phyloP scores from a whole-genome alignment of 2,888 invertebrate species.

The Quadroppia sp. region DNA sequence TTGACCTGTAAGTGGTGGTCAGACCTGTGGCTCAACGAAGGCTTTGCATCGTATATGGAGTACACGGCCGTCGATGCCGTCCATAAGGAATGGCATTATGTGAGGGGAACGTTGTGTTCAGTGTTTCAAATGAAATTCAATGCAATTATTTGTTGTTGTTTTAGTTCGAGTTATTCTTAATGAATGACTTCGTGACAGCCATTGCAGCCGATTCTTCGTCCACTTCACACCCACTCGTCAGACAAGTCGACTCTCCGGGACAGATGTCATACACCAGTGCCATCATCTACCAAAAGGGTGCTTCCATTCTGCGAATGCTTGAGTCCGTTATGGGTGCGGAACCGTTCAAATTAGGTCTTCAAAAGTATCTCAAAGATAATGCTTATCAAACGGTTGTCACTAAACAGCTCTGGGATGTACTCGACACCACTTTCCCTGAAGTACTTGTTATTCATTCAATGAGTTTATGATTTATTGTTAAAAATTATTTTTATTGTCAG shows the following conservation, averaged over 20 bases:
- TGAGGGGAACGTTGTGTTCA: too few relatives aligned
- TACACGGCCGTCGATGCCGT: conserved; percentile 61
- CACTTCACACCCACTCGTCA: conserved; percentile 38
- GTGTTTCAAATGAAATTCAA: too few relatives aligned
- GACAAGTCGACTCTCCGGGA: conserved; percentile 1
- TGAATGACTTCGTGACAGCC: conserved; percentile 18
- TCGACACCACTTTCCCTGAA: conserved; percentile 27
- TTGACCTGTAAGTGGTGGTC: conserved; percentile 73
- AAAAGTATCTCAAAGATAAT: conserved; percentile 14
- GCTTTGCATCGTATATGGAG: conserved; percentile 85
- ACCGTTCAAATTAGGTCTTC: background rate
- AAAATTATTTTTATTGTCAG: background rate
- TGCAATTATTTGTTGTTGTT: background rate
- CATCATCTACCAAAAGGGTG: conserved; percentile 58
- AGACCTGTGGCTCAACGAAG: conserved; percentile 83
- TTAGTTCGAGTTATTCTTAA: conserved; percentile 37
- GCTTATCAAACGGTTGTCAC: conserved; percentile 9
- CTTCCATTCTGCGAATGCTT: conserved; percentile 80
- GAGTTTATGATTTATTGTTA: background rate
- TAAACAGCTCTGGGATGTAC: conserved; percentile 25
- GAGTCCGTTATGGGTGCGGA: conserved; percentile 35
- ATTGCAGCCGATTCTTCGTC: conserved; percentile 32
- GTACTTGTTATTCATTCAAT: too few relatives aligned
- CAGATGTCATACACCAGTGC: conserved; percentile 35
- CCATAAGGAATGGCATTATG: conserved; percentile 33